Evolutionary conservation across 2,797 vertebrate genomes (phyloP).

Genomic region (Coranthus polyacanthus): DNA sequence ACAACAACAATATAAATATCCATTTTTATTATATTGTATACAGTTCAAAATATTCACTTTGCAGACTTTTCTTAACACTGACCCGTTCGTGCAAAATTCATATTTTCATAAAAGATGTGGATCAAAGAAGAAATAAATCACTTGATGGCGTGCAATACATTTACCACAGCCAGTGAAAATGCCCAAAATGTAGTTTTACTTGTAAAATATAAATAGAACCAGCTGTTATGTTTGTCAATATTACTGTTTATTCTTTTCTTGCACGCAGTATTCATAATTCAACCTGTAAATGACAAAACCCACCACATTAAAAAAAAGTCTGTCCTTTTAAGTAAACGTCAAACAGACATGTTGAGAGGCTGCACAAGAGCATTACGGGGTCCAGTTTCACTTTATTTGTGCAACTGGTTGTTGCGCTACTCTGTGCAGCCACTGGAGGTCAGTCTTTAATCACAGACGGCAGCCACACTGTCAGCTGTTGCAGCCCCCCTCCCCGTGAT

Average conservation of each 20-base stretch:
- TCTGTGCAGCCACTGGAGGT: constrained; percentile 71
- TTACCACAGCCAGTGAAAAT: neutral
- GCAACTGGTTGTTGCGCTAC: constrained; percentile 7
- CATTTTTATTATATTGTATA: too few relatives aligned
- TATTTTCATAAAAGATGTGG: neutral
- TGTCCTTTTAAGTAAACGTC: neutral
- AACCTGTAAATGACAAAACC: neutral
- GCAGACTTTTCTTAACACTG: neutral
- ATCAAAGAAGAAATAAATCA: neutral
- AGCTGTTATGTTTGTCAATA: neutral
- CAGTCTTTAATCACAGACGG: constrained; percentile 59
- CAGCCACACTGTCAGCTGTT: constrained; percentile 42
- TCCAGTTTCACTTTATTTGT: neutral
- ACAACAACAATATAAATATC: too few relatives aligned
- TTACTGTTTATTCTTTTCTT: too few relatives aligned
- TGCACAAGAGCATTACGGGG: neutral
- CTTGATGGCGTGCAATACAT: neutral
- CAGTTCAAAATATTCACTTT: neutral
- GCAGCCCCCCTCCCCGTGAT: constrained; percentile 42
- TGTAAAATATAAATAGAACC: neutral
- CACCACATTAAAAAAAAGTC: neutral
- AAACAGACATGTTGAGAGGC: neutral
- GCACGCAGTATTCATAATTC: neutral
- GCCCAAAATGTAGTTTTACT: neutral
- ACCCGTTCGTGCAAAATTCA: neutral